These are phyloP conservation scores for Nematostella vectensis DNA, from an alignment of 92 coral and sea anemone genomes.

Conservation along the genomic window DNA sequence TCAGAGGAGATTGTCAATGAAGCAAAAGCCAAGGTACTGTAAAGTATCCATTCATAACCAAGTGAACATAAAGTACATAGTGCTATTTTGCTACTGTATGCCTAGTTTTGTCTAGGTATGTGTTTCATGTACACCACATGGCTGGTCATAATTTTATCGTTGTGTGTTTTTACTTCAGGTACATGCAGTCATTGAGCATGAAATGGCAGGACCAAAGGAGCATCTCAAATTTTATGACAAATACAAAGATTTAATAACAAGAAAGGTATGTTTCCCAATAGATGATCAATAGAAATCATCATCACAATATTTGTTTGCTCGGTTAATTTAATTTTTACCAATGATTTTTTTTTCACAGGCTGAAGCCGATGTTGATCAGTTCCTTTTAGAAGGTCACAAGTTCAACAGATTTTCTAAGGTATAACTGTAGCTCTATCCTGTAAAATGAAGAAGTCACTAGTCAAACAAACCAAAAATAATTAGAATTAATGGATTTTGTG, in stretches of 20 bases:
- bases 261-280: slow-evolving; percentile 40
- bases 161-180: too few relatives aligned
- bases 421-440: slow-evolving; percentile 1
- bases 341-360: slow-evolving; percentile 55
- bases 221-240: slow-evolving; percentile 88
- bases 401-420: slow-evolving; percentile 93
- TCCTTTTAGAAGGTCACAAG: slow-evolving; percentile 94
- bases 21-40: slow-evolving; percentile 90
- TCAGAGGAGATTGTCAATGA: slow-evolving; percentile 93
- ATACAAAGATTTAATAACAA: slow-evolving; percentile 78
- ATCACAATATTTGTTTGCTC: too few relatives aligned
- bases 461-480: too few relatives aligned
- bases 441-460: too few relatives aligned
- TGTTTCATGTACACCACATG: background rate
- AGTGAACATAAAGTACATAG: too few relatives aligned
- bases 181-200: slow-evolving; percentile 57
- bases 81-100: too few relatives aligned
- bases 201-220: slow-evolving; percentile 96
- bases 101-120: background rate
- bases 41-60: slow-evolving; percentile 7
- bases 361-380: slow-evolving; percentile 88
- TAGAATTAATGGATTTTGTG: too few relatives aligned
- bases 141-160: too few relatives aligned
- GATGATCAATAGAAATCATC: background rate
- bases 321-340: too few relatives aligned